Percentiles rank a stretch among this genome's conserved stretches.
Evolutionary conservation across 2,888 invertebrate genomes (phyloP).

Genomic region (Megaustenia siamemsis): DNA sequence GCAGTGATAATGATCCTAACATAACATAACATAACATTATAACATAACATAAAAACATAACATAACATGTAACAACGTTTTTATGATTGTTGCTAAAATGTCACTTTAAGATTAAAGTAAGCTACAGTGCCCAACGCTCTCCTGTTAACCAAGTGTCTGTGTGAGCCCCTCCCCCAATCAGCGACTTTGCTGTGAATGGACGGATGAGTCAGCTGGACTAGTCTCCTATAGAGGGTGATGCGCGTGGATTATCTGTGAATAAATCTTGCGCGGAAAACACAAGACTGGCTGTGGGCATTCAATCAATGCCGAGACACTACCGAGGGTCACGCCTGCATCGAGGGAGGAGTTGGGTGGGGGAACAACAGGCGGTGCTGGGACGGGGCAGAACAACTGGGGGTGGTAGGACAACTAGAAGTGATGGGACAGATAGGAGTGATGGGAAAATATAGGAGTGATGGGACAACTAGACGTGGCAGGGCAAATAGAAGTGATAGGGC

Average conservation of each 20-base stretch:
- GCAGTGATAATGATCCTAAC: too few relatives aligned
- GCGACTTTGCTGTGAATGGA: neutral
- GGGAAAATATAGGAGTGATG: too few relatives aligned
- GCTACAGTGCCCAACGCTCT: neutral
- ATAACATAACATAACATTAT: too few relatives aligned
- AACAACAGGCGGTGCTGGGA: too few relatives aligned
- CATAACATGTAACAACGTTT: too few relatives aligned
- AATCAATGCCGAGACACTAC: neutral
- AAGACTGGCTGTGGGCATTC: neutral
- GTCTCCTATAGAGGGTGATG: neutral
- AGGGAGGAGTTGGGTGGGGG: neutral
- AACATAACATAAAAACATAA: too few relatives aligned
- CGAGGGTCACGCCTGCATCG: neutral
- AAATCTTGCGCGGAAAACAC: neutral
- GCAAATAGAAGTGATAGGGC: too few relatives aligned
- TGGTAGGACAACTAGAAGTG: too few relatives aligned
- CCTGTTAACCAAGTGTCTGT: neutral
- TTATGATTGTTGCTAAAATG: too few relatives aligned
- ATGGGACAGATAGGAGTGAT: neutral
- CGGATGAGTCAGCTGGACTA: neutral
- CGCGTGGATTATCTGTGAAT: constrained; percentile 5
- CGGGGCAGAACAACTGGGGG: too few relatives aligned
- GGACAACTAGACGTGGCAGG: too few relatives aligned
- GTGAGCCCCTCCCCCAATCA: neutral
- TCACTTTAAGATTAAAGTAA: too few relatives aligned